Evolutionary conservation across 2,888 invertebrate genomes (phyloP), one percentile per base, ranked within the genome.

Genomic region (Ceraclea dissimilis): DNA sequence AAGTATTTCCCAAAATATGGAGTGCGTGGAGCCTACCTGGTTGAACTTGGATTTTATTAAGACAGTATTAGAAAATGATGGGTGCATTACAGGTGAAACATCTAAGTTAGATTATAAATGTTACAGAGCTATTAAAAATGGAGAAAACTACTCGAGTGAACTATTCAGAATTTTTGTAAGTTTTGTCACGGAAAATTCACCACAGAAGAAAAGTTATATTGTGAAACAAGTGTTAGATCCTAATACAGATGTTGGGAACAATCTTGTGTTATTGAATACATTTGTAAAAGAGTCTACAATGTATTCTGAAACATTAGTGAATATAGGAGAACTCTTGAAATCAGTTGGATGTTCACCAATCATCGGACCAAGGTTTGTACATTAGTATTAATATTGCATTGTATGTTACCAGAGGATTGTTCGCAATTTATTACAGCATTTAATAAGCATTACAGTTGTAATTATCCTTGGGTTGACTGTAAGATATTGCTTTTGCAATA

Each of bases 201-300:
- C 18, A 11, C 11, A 5, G 13, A 16, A 51, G 1, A 61, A 56
- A 20, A 54, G 58, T 16, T 62, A 58, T 26, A 56, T 62, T 18
- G 51, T 62, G 8, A 62, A 62, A 44, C 34, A 44, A 18, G 54
- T 62, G 56, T 52, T 43, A 26, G 17, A 56, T 47, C 22, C 20
- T 2, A 55, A 56, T 4, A 61, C 63, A 13, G 54, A 63, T 0
- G 63, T 63, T 46, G 61, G 60, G 43, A 54, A 47, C 31, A 51
- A 62, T 6, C 55, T 66, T 8, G 57, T 63, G 50, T 21, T 51
- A 1, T 52, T 64, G 16, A 57, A 63, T 20, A 58, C 66, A 2
- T 66, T 63, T 20, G 52, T 53, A 0, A 64, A 63, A 50, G 66
- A 66, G 56, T 22, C 60, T 4, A 26, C 55, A 2, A 64, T 66